Base-by-base conservation (phyloP, 2,888 invertebrate genomes). In the Bellardia bayeri region DNA sequence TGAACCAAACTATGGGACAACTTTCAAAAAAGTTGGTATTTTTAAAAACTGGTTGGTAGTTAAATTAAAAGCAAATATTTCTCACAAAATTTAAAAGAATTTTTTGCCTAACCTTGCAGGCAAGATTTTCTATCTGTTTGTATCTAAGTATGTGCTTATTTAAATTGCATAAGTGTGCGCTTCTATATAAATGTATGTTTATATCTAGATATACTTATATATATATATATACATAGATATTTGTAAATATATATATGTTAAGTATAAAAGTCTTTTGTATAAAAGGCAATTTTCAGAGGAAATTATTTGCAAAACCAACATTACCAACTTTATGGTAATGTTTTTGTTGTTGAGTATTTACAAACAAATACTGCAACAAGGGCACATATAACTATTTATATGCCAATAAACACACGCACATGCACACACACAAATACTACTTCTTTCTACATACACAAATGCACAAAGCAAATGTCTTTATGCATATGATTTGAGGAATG, bases 241-340 rank as follows among this genome's bases (percentile, higher is more conserved):
- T 4, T 42, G 8, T 42, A 7, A 30, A 54, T 37, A 33, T 14
- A 30, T 72, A 51, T 80, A 45, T 61, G 56, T 40, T 69, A 63
- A 40, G 45, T 56, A 58, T 61, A n/a, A 49, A 80, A 49, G 71
- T 64, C 71, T 79, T 86, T 74, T 69, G 79, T 79, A 64, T 78
- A 54, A 82, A 80, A 76, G 80, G 71, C 86, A 83, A 75, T 80
- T 83, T 86, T 86, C 80, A 63, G 40, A 72, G 80, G 79, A 83
- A 87, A 81, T 83, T 80, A 86, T 83, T 83, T 83, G 83, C 80
- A 83, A 83, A 87, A 78, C 71, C 58, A 72, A 66, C 81, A 66
- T 76, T 66, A 66, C 45, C 76, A 86, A 83, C 61, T 72, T 63
- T 68, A 68, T 76, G 83, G 54, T 51, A 64, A 30, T 74, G 72